phyloP scores from a whole-genome alignment of 1,140 invertebrate genomes.

The Brachionus asplanchnoidis region DNA sequence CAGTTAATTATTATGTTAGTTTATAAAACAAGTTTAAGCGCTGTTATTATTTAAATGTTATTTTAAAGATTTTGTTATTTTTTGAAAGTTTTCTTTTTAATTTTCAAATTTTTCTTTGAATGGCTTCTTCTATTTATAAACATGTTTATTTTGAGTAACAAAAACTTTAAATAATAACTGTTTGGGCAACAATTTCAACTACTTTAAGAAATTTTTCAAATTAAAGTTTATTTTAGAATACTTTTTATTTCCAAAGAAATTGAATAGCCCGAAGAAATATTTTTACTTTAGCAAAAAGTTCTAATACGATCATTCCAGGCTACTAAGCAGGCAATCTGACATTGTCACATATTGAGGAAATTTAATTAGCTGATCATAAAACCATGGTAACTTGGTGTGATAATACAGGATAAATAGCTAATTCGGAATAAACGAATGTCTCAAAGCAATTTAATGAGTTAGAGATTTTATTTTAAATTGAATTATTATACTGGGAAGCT shows the following conservation, averaged over 20 bases:
- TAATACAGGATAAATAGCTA: background rate
- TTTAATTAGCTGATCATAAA: background rate
- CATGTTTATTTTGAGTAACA: background rate
- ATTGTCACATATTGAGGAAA: background rate
- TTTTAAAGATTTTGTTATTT: background rate
- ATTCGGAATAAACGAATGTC: background rate
- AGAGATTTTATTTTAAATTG: background rate
- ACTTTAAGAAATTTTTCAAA: background rate
- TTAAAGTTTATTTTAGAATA: background rate
- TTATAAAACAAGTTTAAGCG: background rate
- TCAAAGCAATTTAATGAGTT: background rate
- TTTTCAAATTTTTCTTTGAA: background rate
- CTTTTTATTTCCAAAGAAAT: background rate
- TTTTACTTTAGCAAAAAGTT: background rate
- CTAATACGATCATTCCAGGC: background rate
- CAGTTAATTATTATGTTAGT: background rate
- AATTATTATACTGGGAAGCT: conserved; percentile 5
- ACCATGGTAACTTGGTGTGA: conserved; percentile 19
- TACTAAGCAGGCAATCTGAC: background rate
- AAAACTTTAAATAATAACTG: background rate
- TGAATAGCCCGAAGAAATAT: background rate
- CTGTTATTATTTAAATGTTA: background rate
- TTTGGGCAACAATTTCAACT: background rate
- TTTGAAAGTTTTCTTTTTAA: background rate
- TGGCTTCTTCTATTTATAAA: background rate